Evolutionary conservation across 2,113 vertebrate species (phyloP), one percentile per base, ranked within the genome.

Genomic region (Dascyllus trimaculatus): DNA sequence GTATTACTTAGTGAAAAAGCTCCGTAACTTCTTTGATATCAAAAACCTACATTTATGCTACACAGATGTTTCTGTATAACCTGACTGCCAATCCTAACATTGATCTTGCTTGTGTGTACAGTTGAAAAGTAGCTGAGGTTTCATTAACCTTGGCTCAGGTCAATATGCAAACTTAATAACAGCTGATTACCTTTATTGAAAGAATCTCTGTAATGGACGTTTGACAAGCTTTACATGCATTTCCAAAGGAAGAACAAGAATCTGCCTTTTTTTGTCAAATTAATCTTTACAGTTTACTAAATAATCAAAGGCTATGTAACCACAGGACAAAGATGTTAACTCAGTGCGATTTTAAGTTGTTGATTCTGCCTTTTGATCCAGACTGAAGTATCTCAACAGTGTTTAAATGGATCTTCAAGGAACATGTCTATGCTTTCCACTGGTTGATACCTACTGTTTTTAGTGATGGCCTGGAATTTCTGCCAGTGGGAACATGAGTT

Each of bases 101-200:
- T 3, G 61, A 65, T 69, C 66, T 76, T 14, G 56, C 25, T 26
- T 32, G 25, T 56, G 45, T 8, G 43, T 13, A 18, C 15, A 51
- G 45, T 35, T 84, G 60, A 40, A 65, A 65, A 63, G 49, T 18
- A 73, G 58, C 45, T 61, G 60, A 78, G 60, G 62, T 26, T 72
- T 2, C 2, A 46, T 77, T 48, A 61, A 64, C n/a, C 38, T 71
- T 25, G 43, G 18, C 15, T 43, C 4, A 43, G 40, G 2, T 4
- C 2, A 43, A 14, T 1, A 40, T 40, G 8, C 40, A 43, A 43
- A 43, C 14, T 43, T 43, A 43, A 1, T 0, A 4, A 15, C 2
- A 43, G 24, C 46, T 24, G 38, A 68, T 73, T 64, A 26, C 21
- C 25, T 78, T 80, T 58, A 69, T 63, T 78, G 58, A 58, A 73